Evolutionary conservation across 2,888 invertebrate genomes (phyloP).

Genomic region (Lasius fuliginosus): DNA sequence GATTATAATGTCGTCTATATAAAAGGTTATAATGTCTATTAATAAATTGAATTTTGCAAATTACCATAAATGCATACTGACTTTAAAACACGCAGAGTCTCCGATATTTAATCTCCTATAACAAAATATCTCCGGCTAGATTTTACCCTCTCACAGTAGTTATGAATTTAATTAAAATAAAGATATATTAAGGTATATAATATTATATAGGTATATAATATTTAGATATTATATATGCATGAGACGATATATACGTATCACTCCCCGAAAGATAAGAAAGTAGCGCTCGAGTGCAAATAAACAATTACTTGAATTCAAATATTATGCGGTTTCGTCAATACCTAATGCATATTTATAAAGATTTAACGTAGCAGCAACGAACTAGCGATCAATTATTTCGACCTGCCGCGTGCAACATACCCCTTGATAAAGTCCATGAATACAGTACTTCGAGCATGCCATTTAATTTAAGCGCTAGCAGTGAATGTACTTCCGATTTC

Average conservation of each 20-base stretch:
- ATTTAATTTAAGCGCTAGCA: slow-evolving; percentile 47
- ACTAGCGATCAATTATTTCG: slow-evolving; percentile 47
- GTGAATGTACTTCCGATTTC: slow-evolving; percentile 50
- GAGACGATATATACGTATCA: background rate
- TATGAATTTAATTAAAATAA: slow-evolving; percentile 13
- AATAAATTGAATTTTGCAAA: slow-evolving; percentile 11
- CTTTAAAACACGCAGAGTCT: background rate
- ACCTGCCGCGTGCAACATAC: slow-evolving; percentile 3
- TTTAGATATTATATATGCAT: background rate
- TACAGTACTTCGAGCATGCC: slow-evolving; percentile 37
- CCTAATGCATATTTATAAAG: slow-evolving; percentile 43
- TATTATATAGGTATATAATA: background rate
- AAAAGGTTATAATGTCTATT: background rate
- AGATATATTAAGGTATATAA: background rate
- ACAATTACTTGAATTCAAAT: slow-evolving; percentile 34
- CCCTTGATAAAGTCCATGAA: slow-evolving; percentile 59
- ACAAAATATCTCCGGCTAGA: background rate
- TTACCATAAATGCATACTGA: background rate
- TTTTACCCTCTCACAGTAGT: background rate
- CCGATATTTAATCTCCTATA: background rate
- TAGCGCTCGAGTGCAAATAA: slow-evolving; percentile 23
- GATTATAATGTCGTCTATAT: background rate
- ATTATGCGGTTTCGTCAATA: slow-evolving; percentile 46
- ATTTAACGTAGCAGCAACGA: slow-evolving; percentile 49
- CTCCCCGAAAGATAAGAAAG: slow-evolving; percentile 25